Percentiles rank a stretch among this genome's conserved stretches.
Evolutionary conservation across 2,797 vertebrate species (phyloP).

Genomic region (Echiichthys vipera): DNA sequence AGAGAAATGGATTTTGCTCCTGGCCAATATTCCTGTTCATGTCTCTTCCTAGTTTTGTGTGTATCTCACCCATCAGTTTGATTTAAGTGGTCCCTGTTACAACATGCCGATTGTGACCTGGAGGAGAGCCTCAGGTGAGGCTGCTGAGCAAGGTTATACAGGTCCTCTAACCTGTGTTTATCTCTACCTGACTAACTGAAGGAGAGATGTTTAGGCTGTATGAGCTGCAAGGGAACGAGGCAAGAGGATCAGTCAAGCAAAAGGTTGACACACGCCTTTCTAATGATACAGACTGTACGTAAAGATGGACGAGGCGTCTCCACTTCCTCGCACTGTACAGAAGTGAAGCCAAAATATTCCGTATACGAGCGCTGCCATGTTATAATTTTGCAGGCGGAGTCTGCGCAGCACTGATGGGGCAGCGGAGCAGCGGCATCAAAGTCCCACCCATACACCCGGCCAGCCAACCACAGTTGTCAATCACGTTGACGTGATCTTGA

Average conservation of each 20-base stretch:
- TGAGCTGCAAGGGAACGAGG: neutral
- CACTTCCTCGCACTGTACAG: too few relatives aligned
- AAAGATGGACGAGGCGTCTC: too few relatives aligned
- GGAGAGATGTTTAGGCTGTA: neutral
- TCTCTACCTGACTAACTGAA: slow-evolving; percentile 1
- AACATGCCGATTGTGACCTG: slow-evolving; percentile 70
- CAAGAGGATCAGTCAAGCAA: neutral
- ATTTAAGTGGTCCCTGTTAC: slow-evolving; percentile 73
- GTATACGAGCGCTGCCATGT: too few relatives aligned
- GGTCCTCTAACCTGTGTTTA: slow-evolving; percentile 21
- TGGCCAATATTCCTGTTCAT: slow-evolving; percentile 66
- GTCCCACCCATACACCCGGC: too few relatives aligned
- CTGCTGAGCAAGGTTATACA: slow-evolving; percentile 46
- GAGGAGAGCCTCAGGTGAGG: slow-evolving; percentile 39
- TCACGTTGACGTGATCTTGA: too few relatives aligned
- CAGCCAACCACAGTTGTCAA: too few relatives aligned
- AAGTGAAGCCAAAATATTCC: too few relatives aligned
- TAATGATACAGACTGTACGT: neutral
- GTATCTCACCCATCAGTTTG: slow-evolving; percentile 66
- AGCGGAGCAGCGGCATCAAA: too few relatives aligned
- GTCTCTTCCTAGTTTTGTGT: slow-evolving; percentile 57
- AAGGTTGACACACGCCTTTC: neutral
- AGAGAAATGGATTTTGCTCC: slow-evolving; percentile 67
- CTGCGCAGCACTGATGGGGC: too few relatives aligned
- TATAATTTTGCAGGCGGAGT: too few relatives aligned